phyloP scores from a whole-genome alignment of 2,888 invertebrate species.

The Priocnemis perturbator region DNA sequence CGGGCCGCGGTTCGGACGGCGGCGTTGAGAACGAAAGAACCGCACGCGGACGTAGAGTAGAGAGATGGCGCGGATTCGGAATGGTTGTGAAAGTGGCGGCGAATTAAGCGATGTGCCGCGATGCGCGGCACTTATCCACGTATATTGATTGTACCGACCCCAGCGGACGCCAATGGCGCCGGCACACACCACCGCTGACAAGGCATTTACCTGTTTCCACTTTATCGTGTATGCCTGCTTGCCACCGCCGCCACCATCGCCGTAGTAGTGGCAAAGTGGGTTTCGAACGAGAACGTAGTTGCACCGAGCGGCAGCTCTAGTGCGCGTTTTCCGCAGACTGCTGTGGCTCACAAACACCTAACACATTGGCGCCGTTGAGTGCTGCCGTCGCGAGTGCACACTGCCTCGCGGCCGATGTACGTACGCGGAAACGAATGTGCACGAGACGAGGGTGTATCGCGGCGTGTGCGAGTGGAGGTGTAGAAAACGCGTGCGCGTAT shows the following conservation, averaged over 20 bases:
- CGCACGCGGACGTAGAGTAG: not conserved
- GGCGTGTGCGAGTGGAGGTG: not conserved
- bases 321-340: constrained; percentile 33
- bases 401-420: no score
- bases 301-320: constrained; percentile 27
- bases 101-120: constrained; percentile 37
- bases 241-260: not conserved
- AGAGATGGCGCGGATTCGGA: not conserved
- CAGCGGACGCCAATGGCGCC: constrained; percentile 35
- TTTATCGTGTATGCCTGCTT: constrained; percentile 46
- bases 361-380: no score
- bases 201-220: constrained; percentile 63
- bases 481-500: not conserved
- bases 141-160: constrained; percentile 44
- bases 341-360: constrained; percentile 1
- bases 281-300: constrained; percentile 52
- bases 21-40: not conserved
- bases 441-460: not conserved
- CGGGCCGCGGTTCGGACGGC: not conserved
- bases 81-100: not conserved
- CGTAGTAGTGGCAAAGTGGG: constrained; percentile 49
- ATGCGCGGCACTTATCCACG: constrained; percentile 47
- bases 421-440: no score
- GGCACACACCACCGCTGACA: constrained; percentile 53
- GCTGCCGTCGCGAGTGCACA: no score